Base-by-base conservation (phyloP, 2,888 invertebrate genomes). In the Tricholauxania praeusta region DNA sequence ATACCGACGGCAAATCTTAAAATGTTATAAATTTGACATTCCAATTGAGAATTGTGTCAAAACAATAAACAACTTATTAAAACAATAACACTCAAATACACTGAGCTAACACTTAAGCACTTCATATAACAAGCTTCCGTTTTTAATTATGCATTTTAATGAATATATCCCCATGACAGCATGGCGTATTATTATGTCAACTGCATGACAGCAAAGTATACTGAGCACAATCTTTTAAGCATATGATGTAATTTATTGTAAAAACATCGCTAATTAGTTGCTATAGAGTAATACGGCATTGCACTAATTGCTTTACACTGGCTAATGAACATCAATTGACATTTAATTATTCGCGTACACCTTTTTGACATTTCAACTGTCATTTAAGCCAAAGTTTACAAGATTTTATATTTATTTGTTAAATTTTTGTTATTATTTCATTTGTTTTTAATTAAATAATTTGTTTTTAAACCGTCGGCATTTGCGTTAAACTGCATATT, bases 141-240 rank as follows among this genome's bases (percentile, higher is more conserved):
- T 65, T 60, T 65, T 14, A 52, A 64, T 51, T 19, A 19, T 28
- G 51, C 15, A 28, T 48, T 28, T 52, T 17, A 17, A 48, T 39
- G 39, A 28, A 28, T 28, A 28, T 28, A 28, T 47, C 39, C 17
- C n/a, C 47, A 63, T 47, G n/a, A 19, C 12, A 48, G 22, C 49
- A 14, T 17, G 17, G 22, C 19, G 48, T 6, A 53, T 51, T 15
- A 60, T 60, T 69, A 28, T 63, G 64, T 64, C 71, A 71, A 63
- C 63, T 39, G 12, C 32, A 64, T 71, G 64, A 71, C 64, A 71
- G 71, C 22, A 62, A 28, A 28, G 28, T 28, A 28, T 28, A 28
- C 0, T 28, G 28, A 28, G 28, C 28, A 28, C 28, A 28, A 28
- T 28, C 28, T 28, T 28, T 28, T 4, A 60, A 60, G 60, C 14